phyloP scores from a whole-genome alignment of 1,140 invertebrate genomes.

The Odontomachus brunneus region DNA sequence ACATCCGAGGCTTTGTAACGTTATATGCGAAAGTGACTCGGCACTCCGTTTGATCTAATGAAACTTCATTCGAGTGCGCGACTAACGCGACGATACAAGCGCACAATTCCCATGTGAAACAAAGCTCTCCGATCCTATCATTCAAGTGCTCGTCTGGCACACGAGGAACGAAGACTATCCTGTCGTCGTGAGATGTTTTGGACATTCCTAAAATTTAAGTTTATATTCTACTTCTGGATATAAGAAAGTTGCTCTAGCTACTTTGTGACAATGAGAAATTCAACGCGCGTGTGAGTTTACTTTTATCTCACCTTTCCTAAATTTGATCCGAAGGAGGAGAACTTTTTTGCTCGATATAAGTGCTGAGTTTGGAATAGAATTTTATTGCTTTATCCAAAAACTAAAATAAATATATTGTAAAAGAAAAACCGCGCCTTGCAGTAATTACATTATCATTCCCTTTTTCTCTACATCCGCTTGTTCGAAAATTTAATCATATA shows the following conservation, averaged over 20 bases:
- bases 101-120: neutral
- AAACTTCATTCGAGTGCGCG: slow-evolving; percentile 29
- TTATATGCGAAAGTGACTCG: slow-evolving; percentile 31
- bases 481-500: neutral
- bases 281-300: too few species aligned
- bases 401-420: too few species aligned
- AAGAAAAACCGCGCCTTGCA: neutral
- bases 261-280: neutral
- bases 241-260: neutral
- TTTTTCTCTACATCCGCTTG: neutral
- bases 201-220: neutral
- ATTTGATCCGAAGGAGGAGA: too few species aligned
- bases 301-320: too few species aligned
- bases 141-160: slow-evolving; percentile 1
- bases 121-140: slow-evolving; percentile 8
- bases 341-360: too few species aligned
- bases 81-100: neutral
- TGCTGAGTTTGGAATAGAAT: too few species aligned
- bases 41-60: slow-evolving; percentile 44
- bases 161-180: neutral
- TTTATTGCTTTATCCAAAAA: too few species aligned
- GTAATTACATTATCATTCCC: neutral
- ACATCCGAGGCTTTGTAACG: slow-evolving; percentile 26
- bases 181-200: neutral
- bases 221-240: neutral